phyloP scores from a whole-genome alignment of 2,113 vertebrate species.

The Thryonomys swinderianus region DNA sequence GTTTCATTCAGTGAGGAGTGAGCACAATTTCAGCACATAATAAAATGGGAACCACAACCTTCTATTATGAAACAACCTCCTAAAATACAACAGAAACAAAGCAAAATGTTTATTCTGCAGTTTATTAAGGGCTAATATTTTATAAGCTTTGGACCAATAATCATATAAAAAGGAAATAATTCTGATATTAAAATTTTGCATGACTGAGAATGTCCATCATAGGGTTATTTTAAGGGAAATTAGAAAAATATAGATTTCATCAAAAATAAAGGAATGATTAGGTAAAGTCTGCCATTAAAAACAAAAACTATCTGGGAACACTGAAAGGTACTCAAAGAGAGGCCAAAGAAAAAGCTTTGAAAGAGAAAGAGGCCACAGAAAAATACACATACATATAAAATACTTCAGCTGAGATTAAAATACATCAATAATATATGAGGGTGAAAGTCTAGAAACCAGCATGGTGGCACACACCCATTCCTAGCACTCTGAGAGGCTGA shows the following conservation, averaged over 20 bases:
- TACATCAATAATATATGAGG: not conserved
- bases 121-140: constrained; percentile 24
- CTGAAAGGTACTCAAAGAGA: not conserved
- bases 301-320: not conserved
- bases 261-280: constrained; percentile 18
- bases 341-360: not conserved
- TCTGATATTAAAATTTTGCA: constrained; percentile 21
- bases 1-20: constrained; percentile 46
- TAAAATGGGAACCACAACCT: constrained; percentile 27
- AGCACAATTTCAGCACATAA: constrained; percentile 50
- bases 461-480: not conserved
- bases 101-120: not conserved
- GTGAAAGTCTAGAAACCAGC: not conserved
- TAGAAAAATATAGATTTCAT: constrained; percentile 40
- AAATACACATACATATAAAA: not conserved
- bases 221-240: constrained; percentile 22
- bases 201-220: not conserved
- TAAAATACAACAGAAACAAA: constrained; percentile 58
- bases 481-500: not conserved
- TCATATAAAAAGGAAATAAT: constrained; percentile 39
- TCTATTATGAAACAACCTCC: constrained; percentile 36
- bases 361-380: too few relatives aligned
- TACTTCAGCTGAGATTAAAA: constrained; percentile 22
- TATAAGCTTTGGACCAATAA: not conserved
- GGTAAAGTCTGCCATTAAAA: constrained; percentile 51